Evolutionary conservation across 2,113 vertebrate species (phyloP).

Genomic region (Phoenicopterus ruber): DNA sequence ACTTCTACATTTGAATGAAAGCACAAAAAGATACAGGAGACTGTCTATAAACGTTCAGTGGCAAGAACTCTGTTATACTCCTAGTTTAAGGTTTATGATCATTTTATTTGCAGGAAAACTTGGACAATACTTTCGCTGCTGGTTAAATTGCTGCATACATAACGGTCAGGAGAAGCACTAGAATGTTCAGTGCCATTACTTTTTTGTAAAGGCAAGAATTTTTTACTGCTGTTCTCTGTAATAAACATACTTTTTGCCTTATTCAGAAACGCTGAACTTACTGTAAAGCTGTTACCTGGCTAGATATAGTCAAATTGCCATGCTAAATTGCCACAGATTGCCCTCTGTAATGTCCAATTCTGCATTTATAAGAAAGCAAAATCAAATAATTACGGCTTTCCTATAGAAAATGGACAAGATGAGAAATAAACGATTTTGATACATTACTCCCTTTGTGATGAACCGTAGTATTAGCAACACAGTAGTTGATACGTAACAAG

Average conservation of each 20-base stretch:
- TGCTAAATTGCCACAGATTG: neutral
- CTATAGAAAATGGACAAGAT: neutral
- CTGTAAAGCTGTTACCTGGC: neutral
- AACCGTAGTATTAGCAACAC: neutral
- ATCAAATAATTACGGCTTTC: neutral
- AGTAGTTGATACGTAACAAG: neutral
- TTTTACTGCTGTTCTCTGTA: neutral
- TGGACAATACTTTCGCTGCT: neutral
- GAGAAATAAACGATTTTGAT: neutral
- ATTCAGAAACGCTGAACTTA: neutral
- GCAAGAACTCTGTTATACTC: neutral
- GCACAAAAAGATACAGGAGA: neutral
- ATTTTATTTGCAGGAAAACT: neutral
- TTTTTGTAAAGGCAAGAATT: neutral
- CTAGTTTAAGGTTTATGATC: neutral
- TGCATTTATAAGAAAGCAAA: neutral
- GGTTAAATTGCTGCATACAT: neutral
- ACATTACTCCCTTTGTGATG: neutral
- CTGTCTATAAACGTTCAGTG: neutral
- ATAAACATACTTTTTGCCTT: neutral
- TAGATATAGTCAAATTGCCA: neutral
- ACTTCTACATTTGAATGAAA: neutral
- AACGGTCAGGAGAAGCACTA: neutral
- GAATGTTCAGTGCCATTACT: neutral
- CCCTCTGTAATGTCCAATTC: neutral